Base-by-base conservation (phyloP, 2,888 invertebrate species). In the Epistrophe eligans region DNA sequence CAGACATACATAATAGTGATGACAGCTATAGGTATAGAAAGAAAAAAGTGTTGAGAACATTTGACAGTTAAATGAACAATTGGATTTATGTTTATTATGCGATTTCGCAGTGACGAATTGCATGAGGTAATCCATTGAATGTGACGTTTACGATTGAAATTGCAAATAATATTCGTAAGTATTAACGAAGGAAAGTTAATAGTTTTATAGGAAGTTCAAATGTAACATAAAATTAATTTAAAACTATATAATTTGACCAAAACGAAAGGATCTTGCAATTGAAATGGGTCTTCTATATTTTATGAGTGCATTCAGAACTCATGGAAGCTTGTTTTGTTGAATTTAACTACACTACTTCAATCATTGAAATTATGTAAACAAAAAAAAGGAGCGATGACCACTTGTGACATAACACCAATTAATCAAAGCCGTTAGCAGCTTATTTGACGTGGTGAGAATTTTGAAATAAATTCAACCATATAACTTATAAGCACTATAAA, bases 61-160 rank as follows among this genome's bases (percentile, higher is more conserved):
- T 70, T 57, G 48, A 70, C 73, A 74, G 55, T 71, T 76, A 66
- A 79, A 84, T 70, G 48, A 84, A 58, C 48, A 73, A 35, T 66
- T 24, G 57, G 64, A 79, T 64, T 74, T 79, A 84, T 67, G 40
- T 45, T 76, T 72, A 72, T 76, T 64, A 67, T 5, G 35, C 35
- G 19, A 38, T 48, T 79, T 38, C 76, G 55, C 43, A 13, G 58
- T 79, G 76, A 79, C 58, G 55, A 71, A 76, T 71, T 57, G 43
- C 38, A 45, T 45, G 76, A 77, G 77, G 62, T 60, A 45, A 48
- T 67, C 17, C 43, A 48, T 19, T 67, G 5, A 19, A 64, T 77
- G 58, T 72, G 83, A 77, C 79, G 60, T 57, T 62, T 58, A 82
- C 40, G 43, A 48, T 17, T 67, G 72, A 66, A 66, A 60, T 60